Conservation (phyloP, 2,888 invertebrate species). For the Hydroisotoma schaefferi region DNA sequence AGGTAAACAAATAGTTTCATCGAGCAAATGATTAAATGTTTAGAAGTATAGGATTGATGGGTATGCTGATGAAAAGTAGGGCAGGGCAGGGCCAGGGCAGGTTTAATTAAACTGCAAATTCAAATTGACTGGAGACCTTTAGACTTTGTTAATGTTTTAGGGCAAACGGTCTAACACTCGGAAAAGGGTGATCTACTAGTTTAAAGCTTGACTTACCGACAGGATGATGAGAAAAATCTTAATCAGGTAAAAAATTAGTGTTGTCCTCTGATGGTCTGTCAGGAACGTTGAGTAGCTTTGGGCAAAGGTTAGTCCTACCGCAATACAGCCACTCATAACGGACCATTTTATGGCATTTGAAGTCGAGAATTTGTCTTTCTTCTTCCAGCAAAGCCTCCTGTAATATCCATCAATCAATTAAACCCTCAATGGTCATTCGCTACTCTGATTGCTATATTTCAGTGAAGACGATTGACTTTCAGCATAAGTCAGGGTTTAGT, state of each 20-base stretch:
- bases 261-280: conserved; percentile 10
- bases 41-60: no score
- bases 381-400: conserved; percentile 46
- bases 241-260: conserved; percentile 21
- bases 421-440: not conserved
- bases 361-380: conserved; percentile 46
- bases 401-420: not conserved
- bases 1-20: no score
- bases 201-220: conserved; percentile 31
- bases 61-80: no score
- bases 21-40: no score
- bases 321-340: conserved; percentile 34
- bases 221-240: conserved; percentile 41
- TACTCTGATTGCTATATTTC: not conserved
- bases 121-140: no score
- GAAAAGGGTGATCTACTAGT: no score
- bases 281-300: conserved; percentile 29
- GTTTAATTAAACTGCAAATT: no score
- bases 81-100: no score
- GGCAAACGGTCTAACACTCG: no score
- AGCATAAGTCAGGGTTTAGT: not conserved
- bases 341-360: conserved; percentile 46
- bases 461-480: not conserved
- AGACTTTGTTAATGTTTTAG: no score
- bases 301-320: conserved; percentile 24